Evolutionary conservation across 30 jellyfish, hydroid and myxozoan genomes (phyloP).

Genomic region (Sanderia malayensis): DNA sequence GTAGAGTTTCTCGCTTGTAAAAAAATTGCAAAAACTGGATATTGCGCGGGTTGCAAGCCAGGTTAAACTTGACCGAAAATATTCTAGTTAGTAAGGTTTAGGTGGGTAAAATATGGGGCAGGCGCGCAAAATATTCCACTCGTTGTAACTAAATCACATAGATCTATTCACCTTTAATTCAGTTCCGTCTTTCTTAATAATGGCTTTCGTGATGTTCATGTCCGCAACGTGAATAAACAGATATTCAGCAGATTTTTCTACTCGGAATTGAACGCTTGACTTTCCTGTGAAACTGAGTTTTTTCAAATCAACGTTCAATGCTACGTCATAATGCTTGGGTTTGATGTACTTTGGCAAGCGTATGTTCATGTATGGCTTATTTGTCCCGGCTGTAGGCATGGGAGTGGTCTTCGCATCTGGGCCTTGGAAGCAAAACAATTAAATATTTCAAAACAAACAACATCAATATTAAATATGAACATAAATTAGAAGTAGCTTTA

Average conservation of each 20-base stretch:
- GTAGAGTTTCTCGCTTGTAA: too few relatives aligned
- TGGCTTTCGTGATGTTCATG: slow-evolving; percentile 26
- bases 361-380: slow-evolving; percentile 49
- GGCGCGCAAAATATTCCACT: too few relatives aligned
- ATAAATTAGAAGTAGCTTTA: too few relatives aligned
- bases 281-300: slow-evolving; percentile 40
- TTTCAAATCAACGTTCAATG: slow-evolving; percentile 63
- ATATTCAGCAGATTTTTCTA: slow-evolving; percentile 47
- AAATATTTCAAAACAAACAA: too few relatives aligned
- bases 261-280: slow-evolving; percentile 34
- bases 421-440: too few relatives aligned
- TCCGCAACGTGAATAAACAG: slow-evolving; percentile 58
- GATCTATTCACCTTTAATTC: slow-evolving; percentile 18
- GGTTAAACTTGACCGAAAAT: too few relatives aligned
- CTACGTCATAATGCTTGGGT: slow-evolving; percentile 74
- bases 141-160: too few relatives aligned
- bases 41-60: too few relatives aligned
- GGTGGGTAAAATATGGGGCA: too few relatives aligned
- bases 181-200: slow-evolving; percentile 25
- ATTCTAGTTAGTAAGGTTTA: too few relatives aligned
- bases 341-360: slow-evolving; percentile 65
- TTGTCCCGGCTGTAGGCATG: slow-evolving; percentile 16
- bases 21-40: too few relatives aligned
- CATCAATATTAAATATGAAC: too few relatives aligned
- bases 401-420: slow-evolving; percentile 18